Base-by-base conservation (phyloP, 2,113 vertebrate genomes). In the Pterophyllum scalare region DNA sequence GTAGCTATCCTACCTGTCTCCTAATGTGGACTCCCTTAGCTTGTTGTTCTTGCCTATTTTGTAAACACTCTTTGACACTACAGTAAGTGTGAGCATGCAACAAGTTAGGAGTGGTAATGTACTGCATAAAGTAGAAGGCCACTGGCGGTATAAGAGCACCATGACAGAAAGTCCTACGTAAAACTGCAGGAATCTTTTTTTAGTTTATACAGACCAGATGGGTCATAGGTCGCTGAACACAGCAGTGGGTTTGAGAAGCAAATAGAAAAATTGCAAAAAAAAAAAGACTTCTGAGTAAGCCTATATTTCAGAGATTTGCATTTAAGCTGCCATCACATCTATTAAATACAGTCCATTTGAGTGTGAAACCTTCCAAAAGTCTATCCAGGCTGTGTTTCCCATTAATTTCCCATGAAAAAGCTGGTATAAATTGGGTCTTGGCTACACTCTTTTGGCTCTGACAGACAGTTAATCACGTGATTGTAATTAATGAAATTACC, bases 401-500 rank as follows among this genome's bases (percentile, higher is more conserved):
- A 46, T 82, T 85, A 13, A 75, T 79, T 75, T 77, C 28, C 17
- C n/a, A 11, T 31, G 38, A 52, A 79, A 87, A 87, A 58, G 46
- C 43, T 49, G 78, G 83, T 82, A n/a, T 3, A 79, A 61, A 82
- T 84, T 33, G 76, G 59, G 60, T 79, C 76, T 74, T 79, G 83
- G 59, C 81, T 80, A 84, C 52, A 19, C 58, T 72, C 46, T 28
- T 31, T 20, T 35, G 58, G n/a, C 59, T 22, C 74, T 43, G 60
- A 57, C 64, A 70, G 65, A 82, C 70, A 79, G 49, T 89, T 87
- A 88, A 90, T 88, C 83, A 79, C 80, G 74, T 75, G 43, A 77
- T 65, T 59, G 59, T 82, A 87, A 87, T 88, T 90, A 88, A 84
- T 88, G 40, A 89, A 87, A 92, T 83, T 59, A 85, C 83, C 80